Base-by-base conservation (phyloP, 1,140 invertebrate genomes). In the Maconellicoccus hirsutus region DNA sequence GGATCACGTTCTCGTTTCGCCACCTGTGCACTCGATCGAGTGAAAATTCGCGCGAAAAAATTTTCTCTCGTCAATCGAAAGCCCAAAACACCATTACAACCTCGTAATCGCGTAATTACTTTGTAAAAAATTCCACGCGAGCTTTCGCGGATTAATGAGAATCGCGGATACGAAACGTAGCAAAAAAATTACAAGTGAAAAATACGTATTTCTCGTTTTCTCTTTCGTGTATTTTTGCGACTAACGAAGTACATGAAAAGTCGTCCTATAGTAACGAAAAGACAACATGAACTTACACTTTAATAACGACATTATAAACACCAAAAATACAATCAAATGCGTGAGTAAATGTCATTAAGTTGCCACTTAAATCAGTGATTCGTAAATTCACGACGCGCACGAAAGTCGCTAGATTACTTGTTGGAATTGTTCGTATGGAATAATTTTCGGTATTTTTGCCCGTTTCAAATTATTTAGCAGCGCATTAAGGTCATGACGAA, bases 221-320 rank as follows among this genome's bases (percentile, higher is more conserved):
- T 3, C 12, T 33, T 33, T 33, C 29, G 3, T 33, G n/a, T n/a
- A n/a, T 19, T 19, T 52, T 8, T 52, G 6, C n/a, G n/a, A 52
- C n/a, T 52, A 16, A 52, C 42, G n/a, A 52, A 16, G 42, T 52
- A 52, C 42, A n/a, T n/a, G 6, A 52, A 52, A 52, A 52, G 29
- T 52, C 42, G 42, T 52, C 42, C 29, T 33, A 52, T 16, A 52
- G 42, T 52, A 52, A 52, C 42, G 42, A 52, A 52, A 52, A 52
- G 42, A 52, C 42, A 52, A 52, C 42, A 52, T 16, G 42, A 52
- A 52, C 42, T 52, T 52, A 52, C 42, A 52, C n/a, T 52, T 52
- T 52, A 52, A 52, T 52, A 52, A 52, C 42, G 42, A 52, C 42
- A 52, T 52, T 52, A 52, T 52, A 52, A 52, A 52, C 42, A 52